Evolutionary conservation across 2,888 invertebrate genomes (phyloP).

Genomic region (Amiota mariae): DNA sequence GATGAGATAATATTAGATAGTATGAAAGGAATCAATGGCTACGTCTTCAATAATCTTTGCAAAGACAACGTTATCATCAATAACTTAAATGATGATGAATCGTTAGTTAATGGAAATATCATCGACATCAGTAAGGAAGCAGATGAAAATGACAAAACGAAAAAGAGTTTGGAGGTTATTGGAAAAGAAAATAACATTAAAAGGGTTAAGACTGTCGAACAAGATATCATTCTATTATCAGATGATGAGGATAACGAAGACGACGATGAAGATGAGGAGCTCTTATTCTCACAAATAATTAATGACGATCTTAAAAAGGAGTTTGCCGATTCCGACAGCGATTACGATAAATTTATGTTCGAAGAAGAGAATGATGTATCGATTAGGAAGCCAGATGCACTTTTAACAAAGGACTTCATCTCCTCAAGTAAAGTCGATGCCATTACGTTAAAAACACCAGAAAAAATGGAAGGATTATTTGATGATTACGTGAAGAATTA

Average conservation of each 20-base stretch:
- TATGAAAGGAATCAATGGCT: conserved; percentile 57
- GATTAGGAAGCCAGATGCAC: too few species aligned
- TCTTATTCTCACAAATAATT: background rate
- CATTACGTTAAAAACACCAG: too few species aligned
- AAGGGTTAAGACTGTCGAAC: background rate
- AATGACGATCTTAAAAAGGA: too few species aligned
- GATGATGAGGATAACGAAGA: background rate
- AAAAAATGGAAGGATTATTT: too few species aligned
- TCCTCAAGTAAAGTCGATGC: too few species aligned
- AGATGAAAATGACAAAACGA: conserved; percentile 39
- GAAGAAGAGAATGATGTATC: too few species aligned
- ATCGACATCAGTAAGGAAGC: conserved; percentile 34
- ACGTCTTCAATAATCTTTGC: conserved; percentile 56
- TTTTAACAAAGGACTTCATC: too few species aligned
- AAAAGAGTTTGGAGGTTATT: background rate
- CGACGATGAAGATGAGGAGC: background rate
- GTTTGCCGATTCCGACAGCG: too few species aligned
- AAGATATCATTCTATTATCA: too few species aligned
- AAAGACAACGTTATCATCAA: background rate
- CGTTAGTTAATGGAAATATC: conserved; percentile 35
- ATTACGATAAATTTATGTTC: too few species aligned
- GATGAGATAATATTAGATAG: conserved; percentile 54
- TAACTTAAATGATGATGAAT: background rate
- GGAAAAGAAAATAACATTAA: conserved; percentile 4
- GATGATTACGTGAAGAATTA: too few species aligned